These are phyloP conservation scores for Notoglanidium macrostoma DNA, from an alignment of 2,797 vertebrate genomes.

Conservation along the genomic window DNA sequence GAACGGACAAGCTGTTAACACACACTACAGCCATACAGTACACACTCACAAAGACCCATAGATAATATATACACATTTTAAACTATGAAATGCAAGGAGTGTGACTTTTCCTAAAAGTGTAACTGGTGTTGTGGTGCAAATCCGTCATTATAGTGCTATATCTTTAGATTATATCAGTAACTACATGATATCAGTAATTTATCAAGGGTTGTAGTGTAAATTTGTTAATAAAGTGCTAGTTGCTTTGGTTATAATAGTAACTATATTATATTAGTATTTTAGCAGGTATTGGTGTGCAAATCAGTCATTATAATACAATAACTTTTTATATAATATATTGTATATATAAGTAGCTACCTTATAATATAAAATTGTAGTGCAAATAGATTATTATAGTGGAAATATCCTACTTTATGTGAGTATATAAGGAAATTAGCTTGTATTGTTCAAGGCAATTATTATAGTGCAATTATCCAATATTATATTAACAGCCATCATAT, in stretches of 20 bases:
- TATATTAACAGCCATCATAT: neutral
- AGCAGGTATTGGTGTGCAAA: neutral
- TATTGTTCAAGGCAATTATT: neutral
- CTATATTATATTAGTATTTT: neutral
- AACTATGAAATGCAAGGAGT: neutral
- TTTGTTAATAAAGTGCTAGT: neutral
- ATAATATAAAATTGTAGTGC: neutral
- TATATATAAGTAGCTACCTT: neutral
- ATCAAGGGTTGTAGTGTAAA: neutral
- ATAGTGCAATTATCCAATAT: neutral
- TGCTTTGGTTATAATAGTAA: neutral
- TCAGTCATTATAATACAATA: neutral
- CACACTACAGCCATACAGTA: constrained; percentile 29
- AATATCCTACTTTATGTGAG: neutral
- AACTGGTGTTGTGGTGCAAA: neutral
- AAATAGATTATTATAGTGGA: neutral
- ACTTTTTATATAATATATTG: neutral
- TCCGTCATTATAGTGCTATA: neutral
- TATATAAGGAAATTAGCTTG: neutral
- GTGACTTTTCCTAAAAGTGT: neutral
- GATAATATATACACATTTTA: no score
- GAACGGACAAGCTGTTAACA: constrained; percentile 34
- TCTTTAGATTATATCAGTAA: neutral
- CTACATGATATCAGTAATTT: neutral
- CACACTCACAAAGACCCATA: constrained; percentile 22